A percentile compares a stretch with the other conserved stretches of the same genome.
Evolutionary conservation across 2,113 vertebrate genomes (phyloP).

Genomic region (Oncorhynchus keta): DNA sequence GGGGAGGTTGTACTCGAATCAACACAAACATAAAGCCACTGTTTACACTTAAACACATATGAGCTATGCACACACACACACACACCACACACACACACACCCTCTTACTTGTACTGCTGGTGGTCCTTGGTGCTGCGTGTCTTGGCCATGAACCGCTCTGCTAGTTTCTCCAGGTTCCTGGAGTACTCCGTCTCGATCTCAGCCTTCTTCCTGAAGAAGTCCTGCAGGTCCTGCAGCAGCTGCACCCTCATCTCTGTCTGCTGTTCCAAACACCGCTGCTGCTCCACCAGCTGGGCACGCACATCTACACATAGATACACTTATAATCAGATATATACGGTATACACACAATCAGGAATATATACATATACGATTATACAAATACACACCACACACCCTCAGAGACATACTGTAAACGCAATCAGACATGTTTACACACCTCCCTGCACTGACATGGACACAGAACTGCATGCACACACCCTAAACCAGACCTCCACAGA

Average conservation of each 20-base stretch:
- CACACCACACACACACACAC: not conserved
- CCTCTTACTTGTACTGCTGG: slow-evolving; percentile 93
- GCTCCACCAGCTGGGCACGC: slow-evolving; percentile 93
- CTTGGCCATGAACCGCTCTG: slow-evolving; percentile 97
- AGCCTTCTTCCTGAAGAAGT: slow-evolving; percentile 99
- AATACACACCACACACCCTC: too few relatives aligned
- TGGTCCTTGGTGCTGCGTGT: slow-evolving; percentile 98
- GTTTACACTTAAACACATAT: too few relatives aligned
- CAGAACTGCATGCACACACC: too few relatives aligned
- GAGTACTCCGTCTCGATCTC: slow-evolving; percentile 99
- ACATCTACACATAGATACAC: slow-evolving; percentile 80
- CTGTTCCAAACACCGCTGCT: slow-evolving; percentile 98
- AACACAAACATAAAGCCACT: not conserved
- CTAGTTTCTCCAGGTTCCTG: slow-evolving; percentile 94
- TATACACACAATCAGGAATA: too few relatives aligned
- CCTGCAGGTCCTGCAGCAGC: slow-evolving; percentile 96
- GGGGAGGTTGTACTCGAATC: too few relatives aligned
- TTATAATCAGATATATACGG: too few relatives aligned
- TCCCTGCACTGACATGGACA: too few relatives aligned
- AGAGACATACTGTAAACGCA: too few relatives aligned
- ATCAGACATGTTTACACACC: too few relatives aligned
- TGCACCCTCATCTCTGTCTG: slow-evolving; percentile 97
- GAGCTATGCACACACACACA: not conserved
- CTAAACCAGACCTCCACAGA: too few relatives aligned
- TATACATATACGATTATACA: too few relatives aligned